Evolutionary conservation across 2,888 invertebrate genomes (phyloP), one percentile per base, ranked within the genome.

Genomic region (Hartigia nigra): DNA sequence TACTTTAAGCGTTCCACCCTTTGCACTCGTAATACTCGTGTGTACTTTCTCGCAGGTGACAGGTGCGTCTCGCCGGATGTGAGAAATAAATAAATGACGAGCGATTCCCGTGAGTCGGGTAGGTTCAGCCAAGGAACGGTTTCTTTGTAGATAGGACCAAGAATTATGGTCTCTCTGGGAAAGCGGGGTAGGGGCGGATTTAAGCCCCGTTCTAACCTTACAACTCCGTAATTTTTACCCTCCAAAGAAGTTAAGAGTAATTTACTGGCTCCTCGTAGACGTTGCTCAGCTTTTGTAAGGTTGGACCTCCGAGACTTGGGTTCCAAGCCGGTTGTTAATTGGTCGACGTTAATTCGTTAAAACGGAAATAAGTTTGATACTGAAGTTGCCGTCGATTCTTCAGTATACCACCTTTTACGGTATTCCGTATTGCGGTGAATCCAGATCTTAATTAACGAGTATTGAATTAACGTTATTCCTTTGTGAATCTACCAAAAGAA

Each of bases 141-240:
- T 88, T 87, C 87, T 86, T 85, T 81, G 89, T 80, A 91, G 90
- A 90, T 91, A 91, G 88, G 86, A 83, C 55, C 84, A 87, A 91
- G 90, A 91, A 87, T 91, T 91, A 91, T 90, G 85, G 88, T 84
- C 86, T 85, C 85, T 76, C 77, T 82, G 84, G 86, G 83, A 78
- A 55, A 55, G 55, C 0, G 82, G 84, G 14, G 72, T 39, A 37
- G 39, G 81, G 84, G 84, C 81, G 82, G 85, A 84, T 87, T 89
- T 89, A 88, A 90, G 86, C 86, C 86, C 86, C 81, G 83, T 77
- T 81, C 84, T 83, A 84, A 82, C 87, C 87, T 87, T 89, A 88
- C 88, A 89, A 90, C 88, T 90, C 88, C 82, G 90, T 91, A 91
- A 91, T 91, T 91, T 91, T 91, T 91, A 90, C 87, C 88, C 90